Evolutionary conservation across 2,797 vertebrate genomes (phyloP), one percentile per base, ranked within the genome.

Genomic region (Triplophysa yarkandensis): DNA sequence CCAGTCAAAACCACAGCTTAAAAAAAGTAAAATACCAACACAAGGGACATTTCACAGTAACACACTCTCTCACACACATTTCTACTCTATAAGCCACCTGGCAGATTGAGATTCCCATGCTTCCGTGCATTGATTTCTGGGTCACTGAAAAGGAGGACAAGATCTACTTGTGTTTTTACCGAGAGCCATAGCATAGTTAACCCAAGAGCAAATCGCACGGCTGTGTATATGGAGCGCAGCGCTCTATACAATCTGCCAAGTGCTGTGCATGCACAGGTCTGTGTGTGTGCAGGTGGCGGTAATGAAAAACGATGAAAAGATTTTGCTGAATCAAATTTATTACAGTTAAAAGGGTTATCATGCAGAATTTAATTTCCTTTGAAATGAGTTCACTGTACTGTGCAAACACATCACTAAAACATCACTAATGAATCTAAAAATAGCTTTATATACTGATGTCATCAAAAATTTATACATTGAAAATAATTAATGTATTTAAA

Each of bases 111-210:
- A 19, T 46, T 74, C 68, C 67, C 66, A 36, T 27, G 72, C 58
- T 28, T 36, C 71, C 69, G 76, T 52, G 43, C 64, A 76, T 78
- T 78, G 76, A 80, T 80, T 82, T 77, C 61, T 78, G 70, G 68
- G 68, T 63, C 71, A 77, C 66, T 66, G 61, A 66, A 77, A 77
- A 69, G 27, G 64, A 77, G 78, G 63, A 72, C 68, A 72, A 68
- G 74, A 68, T 80, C 78, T 72, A 68, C 54, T 77, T 73, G 62
- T 71, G 23, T 77, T 77, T 74, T 77, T 77, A 71, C 50, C 1
- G 41, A 16, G 52, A 66, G 61, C 62, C 71, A 30, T 50, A 57
- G 61, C 61, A 77, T 65, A 65, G 54, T 77, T 77, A 77, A 77
- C 76, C 69, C 63, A 44, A 67, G 36, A 74, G 70, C 54, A 73